Percentiles rank a stretch among this genome's conserved stretches.
Evolutionary conservation across 1,140 invertebrate species (phyloP).

Genomic region (Drepana arcuata): DNA sequence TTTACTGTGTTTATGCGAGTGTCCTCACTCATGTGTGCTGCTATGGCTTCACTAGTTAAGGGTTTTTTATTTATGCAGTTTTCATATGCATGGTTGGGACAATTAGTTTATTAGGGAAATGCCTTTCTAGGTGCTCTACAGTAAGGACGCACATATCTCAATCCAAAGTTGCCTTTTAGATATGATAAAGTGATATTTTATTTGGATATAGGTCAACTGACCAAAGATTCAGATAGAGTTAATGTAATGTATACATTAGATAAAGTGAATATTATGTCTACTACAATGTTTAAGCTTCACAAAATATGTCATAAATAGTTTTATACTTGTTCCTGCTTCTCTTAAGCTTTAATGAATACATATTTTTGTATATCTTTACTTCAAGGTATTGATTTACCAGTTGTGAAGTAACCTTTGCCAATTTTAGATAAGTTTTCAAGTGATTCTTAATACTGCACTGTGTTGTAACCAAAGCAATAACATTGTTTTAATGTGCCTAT

Average conservation of each 20-base stretch:
- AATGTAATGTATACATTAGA: conserved; percentile 54
- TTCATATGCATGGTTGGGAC: conserved; percentile 56
- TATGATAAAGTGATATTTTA: conserved; percentile 63
- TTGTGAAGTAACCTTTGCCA: conserved; percentile 50
- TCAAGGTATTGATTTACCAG: conserved; percentile 34
- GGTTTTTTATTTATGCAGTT: conserved; percentile 48
- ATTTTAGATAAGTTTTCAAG: conserved; percentile 63
- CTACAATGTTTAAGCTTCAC: conserved; percentile 35
- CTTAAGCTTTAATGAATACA: conserved; percentile 58
- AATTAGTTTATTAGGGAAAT: conserved; percentile 44
- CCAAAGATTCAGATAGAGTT: conserved; percentile 52
- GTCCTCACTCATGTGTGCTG: conserved; percentile 55
- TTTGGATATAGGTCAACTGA: conserved; percentile 55
- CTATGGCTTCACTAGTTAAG: conserved; percentile 56
- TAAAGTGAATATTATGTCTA: conserved; percentile 34
- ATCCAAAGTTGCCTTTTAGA: conserved; percentile 72
- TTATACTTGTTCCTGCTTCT: conserved; percentile 56
- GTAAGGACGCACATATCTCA: conserved; percentile 61
- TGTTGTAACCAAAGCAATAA: conserved; percentile 70
- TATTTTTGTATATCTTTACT: conserved; percentile 62
- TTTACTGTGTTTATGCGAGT: conserved; percentile 42
- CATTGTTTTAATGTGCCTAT: conserved; percentile 65
- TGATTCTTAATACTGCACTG: conserved; percentile 49
- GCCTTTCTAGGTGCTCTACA: conserved; percentile 62
- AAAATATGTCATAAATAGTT: conserved; percentile 41